phyloP scores from a whole-genome alignment of 2,888 invertebrate genomes.

The Prenolepis imparis region DNA sequence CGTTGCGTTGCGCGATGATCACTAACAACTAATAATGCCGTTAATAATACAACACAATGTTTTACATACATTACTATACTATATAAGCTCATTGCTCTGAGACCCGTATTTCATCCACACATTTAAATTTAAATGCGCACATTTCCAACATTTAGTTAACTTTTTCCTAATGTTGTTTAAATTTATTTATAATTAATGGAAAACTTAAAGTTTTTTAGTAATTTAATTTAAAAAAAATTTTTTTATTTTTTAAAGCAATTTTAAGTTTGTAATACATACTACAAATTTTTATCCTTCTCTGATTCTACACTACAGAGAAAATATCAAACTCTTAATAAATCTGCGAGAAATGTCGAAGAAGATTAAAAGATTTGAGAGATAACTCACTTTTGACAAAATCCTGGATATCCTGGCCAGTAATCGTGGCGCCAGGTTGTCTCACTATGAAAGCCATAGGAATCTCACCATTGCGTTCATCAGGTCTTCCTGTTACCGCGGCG shows the following conservation, averaged over 20 bases:
- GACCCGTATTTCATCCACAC: background rate
- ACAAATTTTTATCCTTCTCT: background rate
- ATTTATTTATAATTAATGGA: background rate
- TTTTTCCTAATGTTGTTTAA: background rate
- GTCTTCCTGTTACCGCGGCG: conserved; percentile 74
- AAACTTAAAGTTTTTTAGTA: background rate
- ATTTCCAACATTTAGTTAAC: background rate
- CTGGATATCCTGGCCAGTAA: conserved; percentile 78
- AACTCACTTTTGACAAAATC: conserved; percentile 77
- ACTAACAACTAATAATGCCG: conserved; percentile 38
- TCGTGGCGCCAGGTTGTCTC: conserved; percentile 65
- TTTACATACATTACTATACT: conserved; percentile 1
- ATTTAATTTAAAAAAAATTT: background rate
- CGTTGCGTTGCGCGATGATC: background rate
- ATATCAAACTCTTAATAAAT: conserved; percentile 5
- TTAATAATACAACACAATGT: conserved; percentile 16
- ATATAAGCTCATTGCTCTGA: background rate
- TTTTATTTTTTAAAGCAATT: background rate
- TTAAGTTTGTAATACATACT: background rate
- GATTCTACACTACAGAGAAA: background rate
- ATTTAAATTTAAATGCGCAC: conserved; percentile 8
- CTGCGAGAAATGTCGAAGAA: background rate
- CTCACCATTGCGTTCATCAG: conserved; percentile 85
- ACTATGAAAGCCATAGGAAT: conserved; percentile 86
- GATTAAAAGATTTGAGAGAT: background rate